Percentiles rank a stretch among this genome's conserved stretches.
Conservation (phyloP, 2,888 invertebrate species). For the Acleris emargana region DNA sequence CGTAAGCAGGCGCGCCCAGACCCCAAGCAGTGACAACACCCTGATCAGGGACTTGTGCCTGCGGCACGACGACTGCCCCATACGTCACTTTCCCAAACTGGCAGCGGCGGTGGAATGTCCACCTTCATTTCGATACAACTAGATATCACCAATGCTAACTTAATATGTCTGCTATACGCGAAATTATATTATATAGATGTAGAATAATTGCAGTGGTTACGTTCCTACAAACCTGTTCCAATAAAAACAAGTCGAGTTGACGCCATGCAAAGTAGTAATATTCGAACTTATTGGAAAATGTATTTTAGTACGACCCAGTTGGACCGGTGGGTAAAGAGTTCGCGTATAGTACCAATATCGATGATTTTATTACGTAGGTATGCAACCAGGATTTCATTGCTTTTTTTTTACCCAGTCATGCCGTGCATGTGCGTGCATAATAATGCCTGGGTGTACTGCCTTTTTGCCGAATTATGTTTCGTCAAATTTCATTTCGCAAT, state of each 20-base stretch:
- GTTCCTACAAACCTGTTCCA: slow-evolving; percentile 29
- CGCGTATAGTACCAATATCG: neutral
- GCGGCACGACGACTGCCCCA: too few species aligned
- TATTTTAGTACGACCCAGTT: neutral
- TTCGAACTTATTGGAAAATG: slow-evolving; percentile 16
- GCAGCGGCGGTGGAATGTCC: too few species aligned
- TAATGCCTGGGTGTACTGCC: too few species aligned
- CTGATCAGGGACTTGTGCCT: too few species aligned
- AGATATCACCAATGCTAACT: slow-evolving; percentile 13
- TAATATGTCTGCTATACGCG: slow-evolving; percentile 25
- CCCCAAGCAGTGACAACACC: too few species aligned
- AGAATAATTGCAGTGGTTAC: slow-evolving; percentile 34
- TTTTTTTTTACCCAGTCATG: too few species aligned
- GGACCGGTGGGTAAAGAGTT: neutral
- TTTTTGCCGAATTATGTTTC: too few species aligned
- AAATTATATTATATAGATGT: slow-evolving; percentile 34
- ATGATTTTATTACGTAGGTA: slow-evolving; percentile 1
- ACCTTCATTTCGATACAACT: slow-evolving; percentile 10
- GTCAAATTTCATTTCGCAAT: too few species aligned
- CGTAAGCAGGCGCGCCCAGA: too few species aligned
- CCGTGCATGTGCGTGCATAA: too few species aligned
- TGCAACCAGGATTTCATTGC: too few species aligned
- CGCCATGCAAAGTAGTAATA: slow-evolving; percentile 22
- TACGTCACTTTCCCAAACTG: too few species aligned
- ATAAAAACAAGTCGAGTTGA: slow-evolving; percentile 30